Percentiles rank a stretch among this genome's conserved stretches.
These are phyloP conservation scores for Callipepla californica DNA, from an alignment of 2,113 vertebrate genomes.

Conservation along the genomic window DNA sequence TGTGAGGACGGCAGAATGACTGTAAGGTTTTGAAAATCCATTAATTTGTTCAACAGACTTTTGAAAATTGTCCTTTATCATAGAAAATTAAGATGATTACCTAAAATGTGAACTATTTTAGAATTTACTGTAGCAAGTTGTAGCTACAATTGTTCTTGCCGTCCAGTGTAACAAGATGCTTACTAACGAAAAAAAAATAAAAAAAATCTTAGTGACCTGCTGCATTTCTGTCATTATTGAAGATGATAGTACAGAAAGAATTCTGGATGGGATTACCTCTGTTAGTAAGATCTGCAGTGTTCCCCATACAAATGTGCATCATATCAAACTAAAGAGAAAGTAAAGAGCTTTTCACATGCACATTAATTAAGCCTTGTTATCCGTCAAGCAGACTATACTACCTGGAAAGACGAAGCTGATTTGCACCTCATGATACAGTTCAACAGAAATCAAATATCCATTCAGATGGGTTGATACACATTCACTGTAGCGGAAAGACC, in stretches of 20 bases:
- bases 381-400: conserved; percentile 61
- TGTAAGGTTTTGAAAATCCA: conserved; percentile 51
- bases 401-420: conserved; percentile 64
- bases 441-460: conserved; percentile 71
- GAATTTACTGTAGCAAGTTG: background rate
- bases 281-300: background rate
- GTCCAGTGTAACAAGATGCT: background rate
- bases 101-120: conserved; percentile 36
- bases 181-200: background rate
- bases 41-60: conserved; percentile 62
- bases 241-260: conserved; percentile 8
- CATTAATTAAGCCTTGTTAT: conserved; percentile 72
- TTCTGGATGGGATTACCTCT: conserved; percentile 17
- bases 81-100: conserved; percentile 29
- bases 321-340: conserved; percentile 35
- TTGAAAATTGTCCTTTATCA: conserved; percentile 56
- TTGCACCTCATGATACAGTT: conserved; percentile 72
- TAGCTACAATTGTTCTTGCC: conserved; percentile 6
- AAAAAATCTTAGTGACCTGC: conserved; percentile 1
- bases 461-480: conserved; percentile 69
- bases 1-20: background rate
- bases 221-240: conserved; percentile 16
- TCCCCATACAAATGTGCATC: background rate
- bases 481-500: conserved; percentile 69
- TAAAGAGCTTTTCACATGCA: conserved; percentile 64